Conservation (phyloP, 2,113 vertebrate species). For the Pteropus alecto region DNA sequence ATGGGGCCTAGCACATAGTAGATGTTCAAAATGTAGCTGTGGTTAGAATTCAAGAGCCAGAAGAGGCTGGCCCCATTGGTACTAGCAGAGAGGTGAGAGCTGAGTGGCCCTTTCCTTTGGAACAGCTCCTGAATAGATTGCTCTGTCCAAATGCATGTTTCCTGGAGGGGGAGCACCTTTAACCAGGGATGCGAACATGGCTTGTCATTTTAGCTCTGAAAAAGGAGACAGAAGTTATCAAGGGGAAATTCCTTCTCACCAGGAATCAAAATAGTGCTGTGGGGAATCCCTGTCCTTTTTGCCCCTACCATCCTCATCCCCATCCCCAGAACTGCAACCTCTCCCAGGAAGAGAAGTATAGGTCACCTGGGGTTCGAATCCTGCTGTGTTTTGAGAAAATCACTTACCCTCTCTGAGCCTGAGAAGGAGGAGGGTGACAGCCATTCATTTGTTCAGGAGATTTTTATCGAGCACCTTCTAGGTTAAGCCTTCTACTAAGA, state of each 20-base stretch:
- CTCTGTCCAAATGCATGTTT: too few species aligned
- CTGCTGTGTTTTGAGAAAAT: background rate
- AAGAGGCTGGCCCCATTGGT: background rate
- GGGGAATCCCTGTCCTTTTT: background rate
- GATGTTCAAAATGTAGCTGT: background rate
- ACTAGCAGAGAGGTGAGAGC: background rate
- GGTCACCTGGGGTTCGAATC: background rate
- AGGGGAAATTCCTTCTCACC: background rate
- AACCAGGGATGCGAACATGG: background rate
- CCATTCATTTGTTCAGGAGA: background rate
- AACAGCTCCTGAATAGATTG: background rate
- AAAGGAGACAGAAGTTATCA: background rate
- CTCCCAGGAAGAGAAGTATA: background rate
- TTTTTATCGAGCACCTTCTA: background rate
- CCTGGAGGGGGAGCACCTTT: background rate
- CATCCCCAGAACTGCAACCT: background rate
- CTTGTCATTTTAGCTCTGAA: background rate
- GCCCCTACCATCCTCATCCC: accelerated
- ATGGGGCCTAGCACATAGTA: too few species aligned
- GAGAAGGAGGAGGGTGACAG: background rate
- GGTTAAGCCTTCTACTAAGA: background rate
- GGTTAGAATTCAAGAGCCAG: background rate
- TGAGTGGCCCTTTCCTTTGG: background rate
- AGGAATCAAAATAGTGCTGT: background rate
- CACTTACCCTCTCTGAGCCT: background rate